phyloP scores from a whole-genome alignment of 2,113 vertebrate genomes.

The Proteles cristata region DNA sequence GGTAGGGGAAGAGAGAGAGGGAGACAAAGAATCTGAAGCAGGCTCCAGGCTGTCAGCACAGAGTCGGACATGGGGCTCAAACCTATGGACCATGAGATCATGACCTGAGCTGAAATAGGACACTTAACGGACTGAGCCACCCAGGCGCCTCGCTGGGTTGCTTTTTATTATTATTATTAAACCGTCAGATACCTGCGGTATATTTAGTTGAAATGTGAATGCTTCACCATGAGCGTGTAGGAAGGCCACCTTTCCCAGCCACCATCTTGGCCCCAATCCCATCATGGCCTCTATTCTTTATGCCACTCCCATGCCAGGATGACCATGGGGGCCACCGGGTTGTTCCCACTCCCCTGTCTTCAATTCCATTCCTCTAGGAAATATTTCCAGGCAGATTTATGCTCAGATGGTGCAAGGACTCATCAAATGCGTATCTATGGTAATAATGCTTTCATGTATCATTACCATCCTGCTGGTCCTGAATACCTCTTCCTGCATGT shows the following conservation, averaged over 20 bases:
- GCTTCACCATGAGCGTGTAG: neutral
- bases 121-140: too few relatives aligned
- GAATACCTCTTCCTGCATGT: neutral
- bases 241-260: constrained; percentile 63
- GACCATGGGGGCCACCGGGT: neutral
- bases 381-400: constrained; percentile 85
- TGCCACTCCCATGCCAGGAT: constrained; percentile 62
- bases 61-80: too few relatives aligned
- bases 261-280: constrained; percentile 28
- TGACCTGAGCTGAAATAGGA: too few relatives aligned
- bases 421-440: constrained; percentile 66
- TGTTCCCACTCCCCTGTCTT: neutral
- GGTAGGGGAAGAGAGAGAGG: too few relatives aligned
- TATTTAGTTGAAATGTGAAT: neutral
- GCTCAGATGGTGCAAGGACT: constrained; percentile 67
- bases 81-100: too few relatives aligned
- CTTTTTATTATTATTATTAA: neutral
- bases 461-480: neutral
- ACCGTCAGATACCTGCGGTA: neutral
- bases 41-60: too few relatives aligned
- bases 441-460: neutral
- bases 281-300: constrained; percentile 68
- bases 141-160: too few relatives aligned
- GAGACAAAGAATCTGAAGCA: too few relatives aligned
- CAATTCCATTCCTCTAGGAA: constrained; percentile 80